Percentiles rank a stretch among this genome's conserved stretches.
Conservation (phyloP, 1,140 invertebrate genomes). For the Caenorhabditis latens region DNA sequence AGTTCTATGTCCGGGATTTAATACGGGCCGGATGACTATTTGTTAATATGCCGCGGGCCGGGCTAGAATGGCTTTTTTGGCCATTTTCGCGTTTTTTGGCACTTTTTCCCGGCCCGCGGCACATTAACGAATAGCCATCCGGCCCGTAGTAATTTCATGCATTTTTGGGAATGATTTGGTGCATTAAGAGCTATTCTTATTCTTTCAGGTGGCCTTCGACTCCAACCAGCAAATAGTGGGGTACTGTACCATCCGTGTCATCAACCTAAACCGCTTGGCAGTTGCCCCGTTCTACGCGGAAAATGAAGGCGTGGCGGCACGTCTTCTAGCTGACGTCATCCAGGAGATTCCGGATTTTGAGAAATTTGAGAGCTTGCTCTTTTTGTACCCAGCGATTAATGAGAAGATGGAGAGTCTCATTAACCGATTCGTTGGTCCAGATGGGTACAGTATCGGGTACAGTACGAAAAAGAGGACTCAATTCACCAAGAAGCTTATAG, state of each 20-base stretch:
- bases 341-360: background rate
- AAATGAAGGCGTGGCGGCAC: background rate
- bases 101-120: too few species aligned
- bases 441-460: background rate
- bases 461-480: background rate
- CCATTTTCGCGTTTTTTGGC: too few species aligned
- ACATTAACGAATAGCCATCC: too few species aligned
- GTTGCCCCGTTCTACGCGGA: constrained; percentile 1
- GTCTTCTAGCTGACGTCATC: background rate
- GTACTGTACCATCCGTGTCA: constrained; percentile 4
- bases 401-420: background rate
- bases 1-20: too few species aligned
- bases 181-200: background rate
- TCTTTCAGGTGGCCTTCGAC: background rate
- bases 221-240: background rate
- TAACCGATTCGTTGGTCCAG: background rate
- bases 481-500: background rate
- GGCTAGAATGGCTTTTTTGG: background rate
- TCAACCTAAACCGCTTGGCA: background rate
- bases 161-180: background rate
- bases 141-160: background rate
- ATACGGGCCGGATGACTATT: too few species aligned
- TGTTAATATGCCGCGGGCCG: too few species aligned
- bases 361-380: background rate
- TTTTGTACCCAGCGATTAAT: background rate